These are phyloP conservation scores for Drosophila quasianomalipes DNA, from an alignment of 2,888 invertebrate genomes.

Conservation along the genomic window DNA sequence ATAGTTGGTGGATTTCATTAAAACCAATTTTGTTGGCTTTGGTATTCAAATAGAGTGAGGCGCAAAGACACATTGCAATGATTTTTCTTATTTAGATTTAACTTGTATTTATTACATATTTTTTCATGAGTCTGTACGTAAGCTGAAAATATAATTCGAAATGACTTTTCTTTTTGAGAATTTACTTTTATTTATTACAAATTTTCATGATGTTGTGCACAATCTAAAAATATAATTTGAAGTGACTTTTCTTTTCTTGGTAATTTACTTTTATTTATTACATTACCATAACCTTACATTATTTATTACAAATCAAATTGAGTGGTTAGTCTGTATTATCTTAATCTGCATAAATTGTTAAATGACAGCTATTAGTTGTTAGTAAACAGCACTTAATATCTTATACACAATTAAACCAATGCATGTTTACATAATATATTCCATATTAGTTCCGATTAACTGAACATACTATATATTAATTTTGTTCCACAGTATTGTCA, in stretches of 20 bases:
- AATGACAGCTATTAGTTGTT: neutral
- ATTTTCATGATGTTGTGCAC: neutral
- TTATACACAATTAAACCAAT: neutral
- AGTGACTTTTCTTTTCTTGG: neutral
- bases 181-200: neutral
- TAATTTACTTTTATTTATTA: neutral
- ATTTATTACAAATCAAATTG: neutral
- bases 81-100: neutral
- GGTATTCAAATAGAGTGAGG: neutral
- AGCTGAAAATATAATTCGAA: neutral
- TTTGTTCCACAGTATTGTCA: conserved; percentile 35
- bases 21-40: neutral
- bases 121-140: neutral
- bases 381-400: neutral
- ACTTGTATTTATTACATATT: neutral
- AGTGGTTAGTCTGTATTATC: neutral
- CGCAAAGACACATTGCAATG: neutral
- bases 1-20: neutral
- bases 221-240: neutral
- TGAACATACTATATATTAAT: neutral
- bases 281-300: neutral
- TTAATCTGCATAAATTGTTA: too few species aligned
- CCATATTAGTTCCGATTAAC: neutral
- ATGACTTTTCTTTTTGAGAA: neutral
- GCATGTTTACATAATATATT: neutral